Evolutionary conservation across 2,888 invertebrate species (phyloP).

Genomic region (Pterobdella sp.): DNA sequence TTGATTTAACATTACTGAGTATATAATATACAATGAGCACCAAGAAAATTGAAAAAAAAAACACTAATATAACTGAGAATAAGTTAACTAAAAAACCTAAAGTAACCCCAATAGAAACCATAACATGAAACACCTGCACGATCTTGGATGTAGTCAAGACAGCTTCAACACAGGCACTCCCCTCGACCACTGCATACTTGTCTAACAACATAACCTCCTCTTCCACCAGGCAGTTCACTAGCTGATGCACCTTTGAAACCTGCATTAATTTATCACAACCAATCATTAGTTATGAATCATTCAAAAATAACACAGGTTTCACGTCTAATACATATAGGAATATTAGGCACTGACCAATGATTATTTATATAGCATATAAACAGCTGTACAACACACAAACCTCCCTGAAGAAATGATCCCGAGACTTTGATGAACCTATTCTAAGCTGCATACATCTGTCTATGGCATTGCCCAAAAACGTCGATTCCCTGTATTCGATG

Average conservation of each 20-base stretch:
- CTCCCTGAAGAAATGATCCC: constrained; percentile 68
- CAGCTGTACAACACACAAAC: too few relatives aligned
- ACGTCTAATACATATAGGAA: too few relatives aligned
- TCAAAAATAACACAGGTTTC: too few relatives aligned
- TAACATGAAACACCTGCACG: neutral
- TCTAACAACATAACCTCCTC: neutral
- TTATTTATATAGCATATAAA: too few relatives aligned
- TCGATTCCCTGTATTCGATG: constrained; percentile 55
- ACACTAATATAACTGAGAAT: too few relatives aligned
- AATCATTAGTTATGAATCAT: too few relatives aligned
- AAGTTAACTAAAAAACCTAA: too few relatives aligned
- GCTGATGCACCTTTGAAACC: neutral
- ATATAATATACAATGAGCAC: too few relatives aligned
- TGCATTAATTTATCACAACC: too few relatives aligned
- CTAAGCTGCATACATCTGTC: constrained; percentile 45
- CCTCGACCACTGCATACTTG: neutral
- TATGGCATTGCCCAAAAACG: constrained; percentile 58
- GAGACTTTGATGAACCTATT: constrained; percentile 58
- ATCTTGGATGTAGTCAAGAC: neutral
- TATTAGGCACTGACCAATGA: too few relatives aligned
- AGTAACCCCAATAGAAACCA: neutral
- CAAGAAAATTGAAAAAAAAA: too few relatives aligned
- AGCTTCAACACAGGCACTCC: neutral
- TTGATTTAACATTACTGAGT: too few relatives aligned
- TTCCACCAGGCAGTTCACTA: neutral